Evolutionary conservation across 2,888 invertebrate genomes (phyloP), one percentile per base, ranked within the genome.

Genomic region (Podotricha telesiphe): DNA sequence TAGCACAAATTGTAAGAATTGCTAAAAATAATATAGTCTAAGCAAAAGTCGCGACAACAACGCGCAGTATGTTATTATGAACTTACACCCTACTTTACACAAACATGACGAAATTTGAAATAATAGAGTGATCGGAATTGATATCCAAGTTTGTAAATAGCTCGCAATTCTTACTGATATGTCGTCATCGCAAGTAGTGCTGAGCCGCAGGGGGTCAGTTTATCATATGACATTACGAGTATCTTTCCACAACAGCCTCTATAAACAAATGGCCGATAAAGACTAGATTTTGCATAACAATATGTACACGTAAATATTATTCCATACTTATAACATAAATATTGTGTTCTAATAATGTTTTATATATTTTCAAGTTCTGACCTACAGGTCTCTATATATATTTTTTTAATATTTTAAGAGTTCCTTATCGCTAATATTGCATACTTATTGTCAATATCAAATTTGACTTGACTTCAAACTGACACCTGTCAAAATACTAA

Each of bases 151-250:
- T 48, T 37, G 34, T 81, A 78, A 68, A 67, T 67, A 74, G 79
- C 45, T 55, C 75, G 82, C 84, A 90, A 90, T 80, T 68, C 70
- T 62, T 65, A 45, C 68, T 65, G 65, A 50, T 76, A 75, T 89
- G 87, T 87, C 90, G 82, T 90, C 90, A 91, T 75, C 74, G 62
- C 70, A 65, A 67, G 70, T 58, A 45, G 62, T 67, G 74, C 76
- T 74, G 73, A 80, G 78, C 82, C 83, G 82, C 81, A 80, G 91
- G 91, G 90, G 91, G 88, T 87, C 90, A 88, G 78, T 81, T 55
- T 89, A 90, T 86, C 88, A 71, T 68, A 73, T 86, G 87, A 86
- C 82, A 79, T 78, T 79, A 71, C 73, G 75, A 74, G 90, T 88
- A 90, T 81, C 84, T 87, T 91, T 91, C 91, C 91, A 90, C 82